A percentile compares a stretch with the other conserved stretches of the same genome.
These are phyloP conservation scores for Lytechinus variegatus DNA, from an alignment of 35 echinoderm and acorn worm species.

Conservation along the genomic window DNA sequence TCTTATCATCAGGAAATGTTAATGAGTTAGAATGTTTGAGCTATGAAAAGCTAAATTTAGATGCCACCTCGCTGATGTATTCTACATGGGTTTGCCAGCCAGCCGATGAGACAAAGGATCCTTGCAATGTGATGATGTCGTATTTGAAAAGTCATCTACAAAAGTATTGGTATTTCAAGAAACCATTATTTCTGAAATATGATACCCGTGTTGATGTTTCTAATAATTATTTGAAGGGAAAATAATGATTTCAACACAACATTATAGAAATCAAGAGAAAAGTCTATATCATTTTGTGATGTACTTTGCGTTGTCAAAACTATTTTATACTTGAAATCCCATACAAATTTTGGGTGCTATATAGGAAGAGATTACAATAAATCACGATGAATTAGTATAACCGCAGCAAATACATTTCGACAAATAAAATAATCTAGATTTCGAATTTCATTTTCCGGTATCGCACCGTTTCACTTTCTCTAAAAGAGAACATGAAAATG, in stretches of 20 bases:
- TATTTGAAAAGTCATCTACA: neutral
- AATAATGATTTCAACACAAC: too few species aligned
- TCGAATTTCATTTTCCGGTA: too few species aligned
- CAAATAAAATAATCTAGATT: too few species aligned
- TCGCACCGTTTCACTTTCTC: too few species aligned
- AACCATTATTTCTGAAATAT: neutral
- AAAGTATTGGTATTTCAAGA: neutral
- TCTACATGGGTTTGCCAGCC: neutral
- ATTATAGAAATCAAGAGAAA: neutral
- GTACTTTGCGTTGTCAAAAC: neutral
- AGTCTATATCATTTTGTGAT: neutral
- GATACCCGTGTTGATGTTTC: neutral
- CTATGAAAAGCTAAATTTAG: neutral
- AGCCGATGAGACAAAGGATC: neutral
- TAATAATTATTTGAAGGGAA: too few species aligned
- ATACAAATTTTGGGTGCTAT: too few species aligned
- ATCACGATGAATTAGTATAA: too few species aligned
- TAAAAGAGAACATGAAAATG: too few species aligned
- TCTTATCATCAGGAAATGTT: neutral
- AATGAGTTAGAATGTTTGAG: constrained; percentile 5
- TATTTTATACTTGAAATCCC: too few species aligned
- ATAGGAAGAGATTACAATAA: too few species aligned
- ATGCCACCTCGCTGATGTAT: neutral
- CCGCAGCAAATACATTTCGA: too few species aligned
- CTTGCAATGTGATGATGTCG: neutral